Evolutionary conservation across 2,888 invertebrate species (phyloP).

Genomic region (Oscheius sp.): DNA sequence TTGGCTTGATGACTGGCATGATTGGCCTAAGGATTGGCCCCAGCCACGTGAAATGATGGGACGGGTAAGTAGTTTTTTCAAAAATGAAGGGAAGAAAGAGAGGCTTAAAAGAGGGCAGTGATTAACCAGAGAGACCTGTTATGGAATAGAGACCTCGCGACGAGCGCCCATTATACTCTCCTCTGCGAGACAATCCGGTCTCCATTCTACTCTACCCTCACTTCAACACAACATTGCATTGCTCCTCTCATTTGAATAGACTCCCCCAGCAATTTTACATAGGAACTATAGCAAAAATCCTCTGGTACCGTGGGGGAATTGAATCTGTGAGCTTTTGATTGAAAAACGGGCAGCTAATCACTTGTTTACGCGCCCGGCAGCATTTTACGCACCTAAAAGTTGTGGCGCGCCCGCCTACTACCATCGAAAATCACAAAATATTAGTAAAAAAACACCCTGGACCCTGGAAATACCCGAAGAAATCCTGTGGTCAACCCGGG

Average conservation of each 20-base stretch:
- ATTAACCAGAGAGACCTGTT: slow-evolving; percentile 31
- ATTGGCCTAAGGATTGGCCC: slow-evolving; percentile 71
- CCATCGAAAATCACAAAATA: no score
- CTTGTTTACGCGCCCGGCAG: no score
- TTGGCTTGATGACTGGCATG: slow-evolving; percentile 62
- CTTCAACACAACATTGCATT: no score
- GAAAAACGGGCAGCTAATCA: no score
- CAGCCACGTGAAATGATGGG: slow-evolving; percentile 65
- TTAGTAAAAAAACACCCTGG: no score
- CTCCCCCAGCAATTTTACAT: background rate
- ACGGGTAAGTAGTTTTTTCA: slow-evolving; percentile 52
- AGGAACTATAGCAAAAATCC: no score
- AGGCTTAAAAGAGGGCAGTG: slow-evolving; percentile 3
- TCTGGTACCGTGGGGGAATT: no score
- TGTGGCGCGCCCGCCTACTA: no score
- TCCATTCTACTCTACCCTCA: background rate
- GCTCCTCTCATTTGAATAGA: slow-evolving; percentile 17
- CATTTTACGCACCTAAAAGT: no score
- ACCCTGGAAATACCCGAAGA: no score
- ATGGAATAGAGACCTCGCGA: slow-evolving; percentile 18
- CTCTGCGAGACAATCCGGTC: slow-evolving; percentile 14
- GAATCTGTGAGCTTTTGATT: no score
- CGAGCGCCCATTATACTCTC: slow-evolving; percentile 22
- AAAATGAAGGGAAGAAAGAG: background rate
- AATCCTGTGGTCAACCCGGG: no score